Conservation (phyloP, 2,113 vertebrate species). For the Lasiurus cinereus region DNA sequence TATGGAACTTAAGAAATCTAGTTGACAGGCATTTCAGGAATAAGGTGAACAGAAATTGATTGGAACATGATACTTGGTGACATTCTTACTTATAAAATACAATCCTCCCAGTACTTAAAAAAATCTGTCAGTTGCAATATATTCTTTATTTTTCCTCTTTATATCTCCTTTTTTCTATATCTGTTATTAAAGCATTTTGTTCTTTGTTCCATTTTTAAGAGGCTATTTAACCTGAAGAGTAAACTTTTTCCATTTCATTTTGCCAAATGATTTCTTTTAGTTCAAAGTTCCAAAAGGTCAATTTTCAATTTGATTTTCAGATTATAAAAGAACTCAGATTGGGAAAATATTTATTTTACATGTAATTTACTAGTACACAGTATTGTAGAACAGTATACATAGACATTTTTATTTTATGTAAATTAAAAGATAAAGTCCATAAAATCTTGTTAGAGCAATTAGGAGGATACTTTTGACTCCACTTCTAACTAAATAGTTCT, state of each 20-base stretch:
- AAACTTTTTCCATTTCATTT: not conserved
- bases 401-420: not conserved
- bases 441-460: not conserved
- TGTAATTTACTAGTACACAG: not conserved
- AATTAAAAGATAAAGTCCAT: not conserved
- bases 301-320: not conserved
- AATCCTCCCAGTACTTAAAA: not conserved
- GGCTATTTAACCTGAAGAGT: conserved; percentile 9
- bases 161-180: not conserved
- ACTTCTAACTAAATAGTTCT: not conserved
- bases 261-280: not conserved
- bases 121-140: not conserved
- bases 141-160: not conserved
- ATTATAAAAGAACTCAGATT: not conserved
- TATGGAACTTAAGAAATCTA: not conserved
- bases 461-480: not conserved
- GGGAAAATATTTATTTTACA: not conserved
- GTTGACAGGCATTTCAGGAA: not conserved
- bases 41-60: not conserved
- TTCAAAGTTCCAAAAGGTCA: not conserved
- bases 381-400: not conserved
- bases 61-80: not conserved
- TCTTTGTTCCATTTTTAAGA: not conserved
- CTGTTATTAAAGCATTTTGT: not conserved
- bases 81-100: not conserved